Conservation (phyloP, 2,797 vertebrate genomes). For the Cephalopachus bancanus region DNA sequence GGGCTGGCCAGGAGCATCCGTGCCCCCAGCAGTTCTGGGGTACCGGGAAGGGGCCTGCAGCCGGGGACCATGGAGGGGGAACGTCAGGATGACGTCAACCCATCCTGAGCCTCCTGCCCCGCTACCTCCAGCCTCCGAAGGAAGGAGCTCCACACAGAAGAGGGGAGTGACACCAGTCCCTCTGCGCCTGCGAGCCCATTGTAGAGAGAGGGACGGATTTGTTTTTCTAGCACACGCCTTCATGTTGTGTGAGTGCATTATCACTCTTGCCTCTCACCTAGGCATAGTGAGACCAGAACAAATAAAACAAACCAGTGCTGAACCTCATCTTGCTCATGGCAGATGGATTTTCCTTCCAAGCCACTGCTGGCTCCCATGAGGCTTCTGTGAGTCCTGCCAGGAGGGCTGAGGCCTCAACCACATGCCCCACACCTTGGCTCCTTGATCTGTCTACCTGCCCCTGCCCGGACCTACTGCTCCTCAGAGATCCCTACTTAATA, state of each 20-base stretch:
- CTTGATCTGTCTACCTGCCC: neutral
- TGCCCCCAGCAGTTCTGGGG: neutral
- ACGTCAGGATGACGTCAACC: neutral
- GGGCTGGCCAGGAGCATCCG: neutral
- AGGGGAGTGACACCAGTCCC: neutral
- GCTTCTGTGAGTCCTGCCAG: neutral
- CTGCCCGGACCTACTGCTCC: neutral
- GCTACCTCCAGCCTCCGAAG: no score
- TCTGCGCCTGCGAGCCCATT: neutral
- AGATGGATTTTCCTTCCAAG: neutral
- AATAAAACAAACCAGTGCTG: neutral
- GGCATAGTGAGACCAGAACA: neutral
- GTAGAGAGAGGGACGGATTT: neutral
- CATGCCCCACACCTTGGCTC: neutral
- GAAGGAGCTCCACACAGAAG: neutral
- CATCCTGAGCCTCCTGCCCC: neutral
- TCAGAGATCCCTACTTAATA: neutral
- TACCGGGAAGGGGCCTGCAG: neutral
- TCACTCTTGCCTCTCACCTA: neutral
- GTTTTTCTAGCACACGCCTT: neutral
- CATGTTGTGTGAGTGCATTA: neutral
- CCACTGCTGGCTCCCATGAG: neutral
- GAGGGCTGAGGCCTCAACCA: neutral
- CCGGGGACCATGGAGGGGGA: neutral
- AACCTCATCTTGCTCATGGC: neutral